Evolutionary conservation across 1,140 invertebrate genomes (phyloP), one percentile per base, ranked within the genome.

Genomic region (Scaptomyza pallida): DNA sequence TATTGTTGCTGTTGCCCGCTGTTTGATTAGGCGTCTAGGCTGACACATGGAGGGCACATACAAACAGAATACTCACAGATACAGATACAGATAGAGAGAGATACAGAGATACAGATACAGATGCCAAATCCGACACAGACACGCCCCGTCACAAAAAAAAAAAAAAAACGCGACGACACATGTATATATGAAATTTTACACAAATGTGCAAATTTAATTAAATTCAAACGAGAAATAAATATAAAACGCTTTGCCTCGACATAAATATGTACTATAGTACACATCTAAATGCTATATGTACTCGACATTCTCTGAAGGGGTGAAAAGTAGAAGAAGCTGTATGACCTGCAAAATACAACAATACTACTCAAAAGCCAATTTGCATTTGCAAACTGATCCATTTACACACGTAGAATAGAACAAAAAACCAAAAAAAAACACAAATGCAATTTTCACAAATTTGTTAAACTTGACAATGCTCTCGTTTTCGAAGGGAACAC

Each of bases 141-240:
- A 78, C 51, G 47, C 56, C 56, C 26, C 64, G 50, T 40, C 63
- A 41, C 59, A 44, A 50, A n/a, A n/a, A n/a, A n/a, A n/a, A n/a
- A n/a, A n/a, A n/a, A n/a, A n/a, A n/a, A 41, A 57, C 45, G 41
- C 35, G 41, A 41, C 45, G 50, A 56, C 80, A 72, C 47, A 85
- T 80, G 81, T 73, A 74, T 73, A 74, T 80, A 75, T 75, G 70
- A 83, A 80, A 85, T 85, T 85, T 85, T 80, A 85, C 80, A 85
- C 76, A 86, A 85, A 85, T 85, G 80, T 85, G 80, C 80, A 86
- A 85, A 85, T 85, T 85, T 85, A 85, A 85, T 85, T 85, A 86
- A 85, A 85, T 85, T 86, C 76, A 85, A 85, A 85, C 80, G 80
- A 86, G 77, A 85, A 85, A 85, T 79, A 83, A 85, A 85, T 79